Evolutionary conservation across 2,113 vertebrate species (phyloP).

Genomic region (Pyrgilauda ruficollis): DNA sequence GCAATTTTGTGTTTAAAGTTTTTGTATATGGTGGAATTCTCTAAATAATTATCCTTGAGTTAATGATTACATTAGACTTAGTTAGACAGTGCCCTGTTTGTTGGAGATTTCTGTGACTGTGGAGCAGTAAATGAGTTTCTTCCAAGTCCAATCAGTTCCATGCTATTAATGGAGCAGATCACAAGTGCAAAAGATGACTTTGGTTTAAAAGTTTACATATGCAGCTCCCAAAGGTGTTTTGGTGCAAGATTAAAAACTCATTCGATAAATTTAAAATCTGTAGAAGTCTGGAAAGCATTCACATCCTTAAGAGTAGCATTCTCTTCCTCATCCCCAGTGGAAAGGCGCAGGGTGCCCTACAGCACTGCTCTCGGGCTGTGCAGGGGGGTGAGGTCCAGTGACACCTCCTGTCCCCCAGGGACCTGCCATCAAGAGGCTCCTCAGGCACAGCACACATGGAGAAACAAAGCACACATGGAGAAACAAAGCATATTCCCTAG

Average conservation of each 20-base stretch:
- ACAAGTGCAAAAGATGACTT: not conserved
- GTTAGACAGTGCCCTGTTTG: not conserved
- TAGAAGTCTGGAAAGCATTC: not conserved
- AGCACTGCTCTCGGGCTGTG: not conserved
- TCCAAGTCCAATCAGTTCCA: not conserved
- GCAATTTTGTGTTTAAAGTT: not conserved
- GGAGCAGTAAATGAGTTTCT: not conserved
- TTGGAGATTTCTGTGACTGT: not conserved
- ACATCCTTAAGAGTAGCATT: not conserved
- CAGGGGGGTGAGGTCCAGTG: not conserved
- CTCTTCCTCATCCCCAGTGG: not conserved
- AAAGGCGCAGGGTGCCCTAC: not conserved
- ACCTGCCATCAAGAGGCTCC: not conserved
- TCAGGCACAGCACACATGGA: not conserved
- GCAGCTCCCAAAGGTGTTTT: not conserved
- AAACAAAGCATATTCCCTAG: not conserved
- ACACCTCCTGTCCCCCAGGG: not conserved
- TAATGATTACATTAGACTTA: not conserved
- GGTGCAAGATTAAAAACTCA: not conserved
- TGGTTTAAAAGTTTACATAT: not conserved
- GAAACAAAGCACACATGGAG: not conserved
- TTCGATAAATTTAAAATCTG: not conserved
- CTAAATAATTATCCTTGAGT: not conserved
- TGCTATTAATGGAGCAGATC: not conserved
- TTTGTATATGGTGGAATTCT: not conserved